Evolutionary conservation across 2,888 invertebrate genomes (phyloP), one percentile per base, ranked within the genome.

Genomic region (Drosophila antonietae): DNA sequence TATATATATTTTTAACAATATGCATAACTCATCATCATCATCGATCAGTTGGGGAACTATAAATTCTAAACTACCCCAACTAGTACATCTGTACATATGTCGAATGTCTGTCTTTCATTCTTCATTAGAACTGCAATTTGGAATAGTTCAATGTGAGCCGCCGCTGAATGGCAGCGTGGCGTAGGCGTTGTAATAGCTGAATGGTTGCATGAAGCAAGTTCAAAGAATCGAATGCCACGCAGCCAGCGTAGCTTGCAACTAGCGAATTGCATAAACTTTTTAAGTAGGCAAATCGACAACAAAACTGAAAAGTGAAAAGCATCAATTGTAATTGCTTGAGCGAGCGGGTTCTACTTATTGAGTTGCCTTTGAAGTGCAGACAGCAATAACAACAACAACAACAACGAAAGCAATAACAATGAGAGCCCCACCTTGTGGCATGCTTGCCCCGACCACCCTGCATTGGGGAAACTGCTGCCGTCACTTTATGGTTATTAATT

Each of bases 401-500:
- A 15, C 46, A 46, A 14, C 28, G 28, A 28, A 5, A 28, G 28
- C 44, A 14, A 12, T 12, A 10, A 46, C 46, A 23, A 18, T 18
- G 52, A 23, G 37, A 9, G 55, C 55, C 37, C 52, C 52, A 53
- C 52, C 37, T 35, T 53, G 52, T 53, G 52, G 52, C 44, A 46
- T 41, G 28, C 23, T 37, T 49, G 18, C 49, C 37, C 52, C 49
- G 49, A 49, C 57, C 63, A 8, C 83, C 84, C 83, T 81, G 68
- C 60, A 68, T 73, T 44, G 77, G 82, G 78, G 78, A 84, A 89
- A 80, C 83, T 88, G 84, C 73, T 83, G 90, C 91, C 90, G 91
- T 91, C 91, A 90, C 90, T 91, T 91, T 90, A 91, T 90, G 91
- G 91, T 91, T 91, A 90, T 90, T 91, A 92, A 91, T 92, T 92